Evolutionary conservation across 2,888 invertebrate species (phyloP).

Genomic region (Nymphalis c-album): DNA sequence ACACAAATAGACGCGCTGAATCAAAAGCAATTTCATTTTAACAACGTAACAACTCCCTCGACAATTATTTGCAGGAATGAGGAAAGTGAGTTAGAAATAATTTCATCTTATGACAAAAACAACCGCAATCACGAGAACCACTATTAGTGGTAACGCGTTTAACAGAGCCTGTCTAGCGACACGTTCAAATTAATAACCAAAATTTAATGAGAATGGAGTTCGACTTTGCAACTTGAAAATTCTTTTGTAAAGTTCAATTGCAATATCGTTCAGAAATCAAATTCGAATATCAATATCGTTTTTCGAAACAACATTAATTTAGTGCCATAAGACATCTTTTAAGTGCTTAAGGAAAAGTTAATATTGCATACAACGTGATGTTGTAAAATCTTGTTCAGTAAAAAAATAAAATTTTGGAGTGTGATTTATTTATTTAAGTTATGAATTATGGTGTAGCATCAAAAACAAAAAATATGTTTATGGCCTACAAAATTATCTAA

Average conservation of each 20-base stretch:
- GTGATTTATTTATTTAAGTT: no score
- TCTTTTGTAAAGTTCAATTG: constrained; percentile 1
- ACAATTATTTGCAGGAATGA: constrained; percentile 35
- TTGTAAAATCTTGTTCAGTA: no score
- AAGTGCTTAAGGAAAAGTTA: no score
- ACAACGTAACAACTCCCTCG: constrained; percentile 29
- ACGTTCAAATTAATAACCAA: constrained; percentile 33
- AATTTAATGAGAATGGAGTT: constrained; percentile 25
- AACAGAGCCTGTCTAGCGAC: constrained; percentile 43
- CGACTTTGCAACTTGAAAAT: constrained; percentile 4
- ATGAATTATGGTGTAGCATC: no score
- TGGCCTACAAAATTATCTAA: no score
- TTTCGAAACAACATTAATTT: no score
- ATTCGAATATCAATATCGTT: no score
- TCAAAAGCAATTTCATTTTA: constrained; percentile 38
- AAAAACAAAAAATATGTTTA: no score
- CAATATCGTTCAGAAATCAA: no score
- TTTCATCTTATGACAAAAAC: constrained; percentile 44
- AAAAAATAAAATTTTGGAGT: no score
- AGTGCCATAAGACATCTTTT: no score
- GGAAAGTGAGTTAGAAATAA: constrained; percentile 40
- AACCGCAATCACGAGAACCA: constrained; percentile 40
- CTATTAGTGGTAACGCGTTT: constrained; percentile 41
- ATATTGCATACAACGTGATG: no score
- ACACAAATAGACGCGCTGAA: constrained; percentile 25